These are phyloP conservation scores for Paramuricea clavata DNA, from an alignment of 92 coral and sea anemone genomes.

Conservation along the genomic window DNA sequence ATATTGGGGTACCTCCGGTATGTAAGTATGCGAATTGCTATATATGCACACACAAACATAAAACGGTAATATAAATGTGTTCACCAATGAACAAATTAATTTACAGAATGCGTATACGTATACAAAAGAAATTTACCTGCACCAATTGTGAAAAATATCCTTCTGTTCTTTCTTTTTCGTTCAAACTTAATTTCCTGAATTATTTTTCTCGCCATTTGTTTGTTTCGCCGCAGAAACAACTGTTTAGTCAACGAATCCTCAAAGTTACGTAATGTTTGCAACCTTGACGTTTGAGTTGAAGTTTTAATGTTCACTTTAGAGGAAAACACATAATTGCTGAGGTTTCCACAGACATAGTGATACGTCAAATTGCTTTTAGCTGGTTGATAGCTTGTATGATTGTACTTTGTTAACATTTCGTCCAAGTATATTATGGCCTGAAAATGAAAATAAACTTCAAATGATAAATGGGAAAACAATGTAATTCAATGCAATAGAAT, in stretches of 20 bases:
- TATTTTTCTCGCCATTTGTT: slow-evolving; percentile 31
- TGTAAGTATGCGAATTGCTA: no score
- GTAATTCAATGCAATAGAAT: background rate
- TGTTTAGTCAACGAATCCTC: slow-evolving; percentile 15
- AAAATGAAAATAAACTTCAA: background rate
- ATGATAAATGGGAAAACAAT: background rate
- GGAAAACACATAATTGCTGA: slow-evolving; percentile 20
- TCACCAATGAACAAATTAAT: no score
- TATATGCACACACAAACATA: no score
- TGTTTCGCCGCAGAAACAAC: slow-evolving; percentile 23
- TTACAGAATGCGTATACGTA: no score
- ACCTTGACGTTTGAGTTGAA: background rate
- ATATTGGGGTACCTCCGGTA: no score
- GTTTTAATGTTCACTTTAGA: background rate
- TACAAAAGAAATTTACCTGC: slow-evolving; percentile 4
- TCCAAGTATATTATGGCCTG: slow-evolving; percentile 14
- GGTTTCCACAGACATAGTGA: slow-evolving; percentile 32
- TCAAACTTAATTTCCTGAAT: slow-evolving; percentile 24
- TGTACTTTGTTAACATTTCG: slow-evolving; percentile 24
- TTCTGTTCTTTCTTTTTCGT: background rate
- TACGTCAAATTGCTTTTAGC: background rate
- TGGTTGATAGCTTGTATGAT: background rate
- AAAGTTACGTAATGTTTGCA: slow-evolving; percentile 6
- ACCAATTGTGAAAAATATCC: slow-evolving; percentile 38
- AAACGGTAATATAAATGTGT: no score